Conservation (phyloP, 2,797 vertebrate genomes). For the Diplodus sargus region DNA sequence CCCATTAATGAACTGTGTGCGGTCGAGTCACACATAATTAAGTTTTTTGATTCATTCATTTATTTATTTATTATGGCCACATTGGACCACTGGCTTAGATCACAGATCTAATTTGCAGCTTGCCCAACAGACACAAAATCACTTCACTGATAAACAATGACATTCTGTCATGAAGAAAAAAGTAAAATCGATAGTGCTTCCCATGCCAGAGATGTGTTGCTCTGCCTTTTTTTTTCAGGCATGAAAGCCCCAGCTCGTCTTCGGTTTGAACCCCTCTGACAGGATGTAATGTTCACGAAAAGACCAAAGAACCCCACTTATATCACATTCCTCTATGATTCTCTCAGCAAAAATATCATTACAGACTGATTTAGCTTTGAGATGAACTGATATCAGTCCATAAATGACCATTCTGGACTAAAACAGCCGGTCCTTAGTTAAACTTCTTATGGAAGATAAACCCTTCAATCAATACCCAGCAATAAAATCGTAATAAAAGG, state of each 20-base stretch:
- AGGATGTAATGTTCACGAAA: conserved; percentile 13
- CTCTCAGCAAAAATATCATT: neutral
- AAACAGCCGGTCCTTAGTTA: conserved; percentile 1
- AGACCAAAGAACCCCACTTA: neutral
- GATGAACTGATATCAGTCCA: neutral
- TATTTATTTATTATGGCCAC: conserved; percentile 59
- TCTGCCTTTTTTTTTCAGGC: conserved; percentile 15
- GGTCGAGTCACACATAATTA: conserved; percentile 64
- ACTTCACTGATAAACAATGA: conserved; percentile 31
- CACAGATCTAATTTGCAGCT: conserved; percentile 58
- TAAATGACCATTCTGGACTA: neutral
- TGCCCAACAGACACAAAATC: conserved; percentile 39
- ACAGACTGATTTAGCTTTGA: neutral
- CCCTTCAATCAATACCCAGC: conserved; percentile 26
- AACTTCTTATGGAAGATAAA: conserved; percentile 19
- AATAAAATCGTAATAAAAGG: conserved; percentile 30
- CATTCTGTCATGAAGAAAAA: conserved; percentile 43
- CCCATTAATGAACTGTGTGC: conserved; percentile 58
- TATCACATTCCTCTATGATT: neutral
- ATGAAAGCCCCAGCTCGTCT: conserved; percentile 31
- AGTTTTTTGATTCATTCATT: conserved; percentile 47
- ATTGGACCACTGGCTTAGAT: conserved; percentile 50
- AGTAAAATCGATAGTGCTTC: conserved; percentile 48
- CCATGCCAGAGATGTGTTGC: conserved; percentile 1
- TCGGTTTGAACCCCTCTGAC: conserved; percentile 25